Evolutionary conservation across 2,888 invertebrate genomes (phyloP).

Genomic region (Brachynemurus nebulosus): DNA sequence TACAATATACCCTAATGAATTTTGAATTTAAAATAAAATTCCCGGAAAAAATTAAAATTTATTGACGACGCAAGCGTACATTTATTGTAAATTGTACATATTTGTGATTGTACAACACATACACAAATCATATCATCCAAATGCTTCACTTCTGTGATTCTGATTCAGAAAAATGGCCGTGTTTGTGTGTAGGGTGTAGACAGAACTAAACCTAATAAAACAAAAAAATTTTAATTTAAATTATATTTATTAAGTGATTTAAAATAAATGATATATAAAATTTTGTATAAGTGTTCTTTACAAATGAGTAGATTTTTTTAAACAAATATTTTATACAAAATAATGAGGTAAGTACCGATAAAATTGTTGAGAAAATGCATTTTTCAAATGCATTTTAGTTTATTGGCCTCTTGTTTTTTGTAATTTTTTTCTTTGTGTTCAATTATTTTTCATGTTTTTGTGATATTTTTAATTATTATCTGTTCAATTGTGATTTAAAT

Average conservation of each 20-base stretch:
- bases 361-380: constrained; percentile 1
- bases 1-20: no score
- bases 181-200: constrained; percentile 10
- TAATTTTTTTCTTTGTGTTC: neutral
- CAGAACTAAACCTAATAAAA: neutral
- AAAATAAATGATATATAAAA: neutral
- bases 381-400: neutral
- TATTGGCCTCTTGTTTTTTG: neutral
- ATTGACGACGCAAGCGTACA: constrained; percentile 1
- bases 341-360: neutral
- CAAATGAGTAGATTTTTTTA: neutral
- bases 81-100: no score
- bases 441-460: no score
- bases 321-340: neutral
- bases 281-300: neutral
- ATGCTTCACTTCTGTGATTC: constrained; percentile 6
- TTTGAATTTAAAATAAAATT: no score
- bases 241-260: neutral
- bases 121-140: neutral
- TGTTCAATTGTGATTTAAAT: no score
- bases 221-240: neutral
- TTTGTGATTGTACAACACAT: neutral
- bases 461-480: no score
- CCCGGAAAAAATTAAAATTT: neutral
- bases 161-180: constrained; percentile 11